Evolutionary conservation across 2,888 invertebrate species (phyloP).

Genomic region (Ashinkailepas kermadecensis): DNA sequence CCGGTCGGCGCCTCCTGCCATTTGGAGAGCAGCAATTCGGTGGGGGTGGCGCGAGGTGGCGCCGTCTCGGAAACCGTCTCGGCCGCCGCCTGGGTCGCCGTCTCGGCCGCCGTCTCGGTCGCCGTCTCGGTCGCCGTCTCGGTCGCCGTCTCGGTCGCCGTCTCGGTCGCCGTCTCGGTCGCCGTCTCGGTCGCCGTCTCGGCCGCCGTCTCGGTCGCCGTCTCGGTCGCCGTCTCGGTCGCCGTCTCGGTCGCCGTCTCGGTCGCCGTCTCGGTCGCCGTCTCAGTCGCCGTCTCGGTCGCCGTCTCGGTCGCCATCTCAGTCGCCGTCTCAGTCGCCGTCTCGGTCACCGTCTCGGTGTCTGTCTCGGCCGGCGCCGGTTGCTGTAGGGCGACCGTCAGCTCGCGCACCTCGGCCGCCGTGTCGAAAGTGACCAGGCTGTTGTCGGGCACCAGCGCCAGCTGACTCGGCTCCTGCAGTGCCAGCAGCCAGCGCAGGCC

Average conservation of each 20-base stretch:
- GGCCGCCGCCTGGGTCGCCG: not conserved
- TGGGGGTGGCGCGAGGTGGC: not conserved
- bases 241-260: not conserved
- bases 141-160: no score
- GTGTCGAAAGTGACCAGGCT: slow-evolving; percentile 10
- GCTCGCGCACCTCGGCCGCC: not conserved
- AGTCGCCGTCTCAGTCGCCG: not conserved
- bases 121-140: no score
- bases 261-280: no score
- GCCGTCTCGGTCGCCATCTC: no score
- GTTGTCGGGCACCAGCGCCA: not conserved
- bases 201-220: not conserved
- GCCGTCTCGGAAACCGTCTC: not conserved
- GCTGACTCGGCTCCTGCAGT: not conserved
- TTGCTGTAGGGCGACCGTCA: not conserved
- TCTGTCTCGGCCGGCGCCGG: not conserved
- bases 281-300: not conserved
- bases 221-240: not conserved
- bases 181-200: not conserved
- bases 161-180: no score
- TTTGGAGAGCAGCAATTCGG: not conserved
- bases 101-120: not conserved
- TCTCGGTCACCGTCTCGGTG: no score
- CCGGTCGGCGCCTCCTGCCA: no score
- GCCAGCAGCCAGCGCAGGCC: not conserved